Conservation (phyloP, 92 coral and sea anemone species). For the Epizoanthus ramosus region DNA sequence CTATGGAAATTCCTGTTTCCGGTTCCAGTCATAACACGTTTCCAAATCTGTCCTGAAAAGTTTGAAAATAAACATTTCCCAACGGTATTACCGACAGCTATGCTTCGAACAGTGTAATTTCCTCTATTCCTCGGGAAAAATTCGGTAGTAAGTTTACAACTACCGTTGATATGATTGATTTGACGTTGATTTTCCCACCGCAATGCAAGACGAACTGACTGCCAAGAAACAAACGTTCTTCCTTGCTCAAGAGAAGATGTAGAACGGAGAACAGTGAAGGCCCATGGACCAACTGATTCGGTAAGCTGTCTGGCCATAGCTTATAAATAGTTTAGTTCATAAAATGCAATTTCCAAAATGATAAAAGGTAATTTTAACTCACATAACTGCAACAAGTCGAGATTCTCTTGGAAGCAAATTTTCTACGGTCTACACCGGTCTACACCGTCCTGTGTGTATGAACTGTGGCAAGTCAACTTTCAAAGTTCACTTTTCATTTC, state of each 20-base stretch:
- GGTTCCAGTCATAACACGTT: conserved; percentile 1
- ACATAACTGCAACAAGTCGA: background rate
- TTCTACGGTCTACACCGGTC: background rate
- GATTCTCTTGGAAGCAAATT: background rate
- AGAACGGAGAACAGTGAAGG: background rate
- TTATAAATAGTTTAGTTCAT: background rate
- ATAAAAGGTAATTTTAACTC: too few species aligned
- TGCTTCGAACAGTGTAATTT: background rate
- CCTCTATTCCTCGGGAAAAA: background rate
- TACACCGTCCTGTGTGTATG: background rate
- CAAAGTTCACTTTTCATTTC: background rate
- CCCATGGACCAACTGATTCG: background rate
- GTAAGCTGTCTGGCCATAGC: conserved; percentile 7
- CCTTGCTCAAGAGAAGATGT: background rate
- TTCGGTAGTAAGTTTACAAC: background rate
- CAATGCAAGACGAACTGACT: background rate
- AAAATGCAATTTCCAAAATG: background rate
- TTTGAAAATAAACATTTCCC: too few species aligned
- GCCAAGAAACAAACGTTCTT: background rate
- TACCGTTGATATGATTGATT: background rate
- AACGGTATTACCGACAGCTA: background rate
- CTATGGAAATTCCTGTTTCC: conserved; percentile 27
- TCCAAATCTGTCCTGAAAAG: background rate
- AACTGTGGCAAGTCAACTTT: background rate
- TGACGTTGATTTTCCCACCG: background rate